phyloP scores from a whole-genome alignment of 1,140 invertebrate genomes.

The Saccostrea cuccullata region DNA sequence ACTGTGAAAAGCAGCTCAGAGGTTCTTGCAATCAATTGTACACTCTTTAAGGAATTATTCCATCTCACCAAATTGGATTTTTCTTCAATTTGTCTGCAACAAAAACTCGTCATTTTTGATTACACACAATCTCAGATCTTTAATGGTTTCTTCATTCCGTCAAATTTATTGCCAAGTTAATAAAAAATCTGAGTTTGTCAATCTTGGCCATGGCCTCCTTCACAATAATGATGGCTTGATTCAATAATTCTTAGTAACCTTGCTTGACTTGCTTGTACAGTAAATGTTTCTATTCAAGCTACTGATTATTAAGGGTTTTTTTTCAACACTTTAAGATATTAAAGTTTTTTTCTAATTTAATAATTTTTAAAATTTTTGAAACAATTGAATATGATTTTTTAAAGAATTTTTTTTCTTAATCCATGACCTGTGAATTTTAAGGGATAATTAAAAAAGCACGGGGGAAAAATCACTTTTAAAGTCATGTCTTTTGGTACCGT shows the following conservation, averaged over 20 bases:
- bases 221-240: slow-evolving; percentile 25
- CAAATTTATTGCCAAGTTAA: slow-evolving; percentile 48
- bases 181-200: slow-evolving; percentile 44
- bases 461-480: no score
- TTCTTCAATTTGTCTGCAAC: slow-evolving; percentile 51
- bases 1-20: slow-evolving; percentile 19
- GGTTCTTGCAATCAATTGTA: slow-evolving; percentile 57
- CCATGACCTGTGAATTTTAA: no score
- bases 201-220: slow-evolving; percentile 12
- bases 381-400: no score
- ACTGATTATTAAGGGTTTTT: not conserved
- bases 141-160: slow-evolving; percentile 57
- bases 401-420: no score
- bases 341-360: not conserved
- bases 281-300: not conserved
- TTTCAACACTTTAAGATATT: no score
- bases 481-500: no score
- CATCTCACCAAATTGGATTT: slow-evolving; percentile 59
- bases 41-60: slow-evolving; percentile 57
- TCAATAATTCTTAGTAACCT: slow-evolving; percentile 11
- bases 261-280: not conserved
- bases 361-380: no score
- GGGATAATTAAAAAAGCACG: no score
- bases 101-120: slow-evolving; percentile 56
- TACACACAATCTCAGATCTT: slow-evolving; percentile 49